Evolutionary conservation across 2,797 vertebrate genomes (phyloP).

Genomic region (Sphenopsis melanotis): DNA sequence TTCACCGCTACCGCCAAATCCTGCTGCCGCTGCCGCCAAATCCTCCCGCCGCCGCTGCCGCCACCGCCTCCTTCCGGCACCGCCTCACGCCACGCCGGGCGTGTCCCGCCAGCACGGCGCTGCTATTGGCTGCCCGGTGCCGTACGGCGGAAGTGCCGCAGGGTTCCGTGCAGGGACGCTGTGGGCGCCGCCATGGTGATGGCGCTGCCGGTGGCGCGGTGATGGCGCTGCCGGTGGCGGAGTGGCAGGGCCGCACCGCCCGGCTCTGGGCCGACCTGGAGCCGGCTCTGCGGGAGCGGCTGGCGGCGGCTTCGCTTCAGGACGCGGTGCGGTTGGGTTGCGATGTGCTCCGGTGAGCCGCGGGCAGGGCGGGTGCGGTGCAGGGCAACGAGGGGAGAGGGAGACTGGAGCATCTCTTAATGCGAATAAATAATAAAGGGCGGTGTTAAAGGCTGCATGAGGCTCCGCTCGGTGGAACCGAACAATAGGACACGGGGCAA

Average conservation of each 20-base stretch:
- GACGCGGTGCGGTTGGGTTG: background rate
- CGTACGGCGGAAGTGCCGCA: background rate
- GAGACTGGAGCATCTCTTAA: rapidly evolving
- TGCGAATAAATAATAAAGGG: background rate
- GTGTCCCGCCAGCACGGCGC: rapidly evolving
- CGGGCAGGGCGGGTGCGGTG: background rate
- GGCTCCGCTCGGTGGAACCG: background rate
- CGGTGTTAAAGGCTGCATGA: rapidly evolving
- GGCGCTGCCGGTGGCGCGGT: background rate
- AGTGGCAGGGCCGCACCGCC: background rate
- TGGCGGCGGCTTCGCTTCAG: background rate
- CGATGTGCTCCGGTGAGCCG: background rate
- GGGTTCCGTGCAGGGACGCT: rapidly evolving
- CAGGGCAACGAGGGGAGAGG: rapidly evolving
- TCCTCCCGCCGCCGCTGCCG: background rate
- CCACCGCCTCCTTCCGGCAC: background rate
- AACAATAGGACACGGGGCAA: background rate
- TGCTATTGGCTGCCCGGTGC: background rate
- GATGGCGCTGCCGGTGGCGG: constrained; percentile 12
- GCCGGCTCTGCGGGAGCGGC: background rate
- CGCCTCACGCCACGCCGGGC: rapidly evolving
- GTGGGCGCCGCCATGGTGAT: background rate
- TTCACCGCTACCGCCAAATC: background rate
- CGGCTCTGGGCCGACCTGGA: background rate
- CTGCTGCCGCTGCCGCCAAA: constrained; percentile 38